Percentiles rank a stretch among this genome's conserved stretches.
Conservation (phyloP, 2,113 vertebrate genomes). For the Felis chaus region DNA sequence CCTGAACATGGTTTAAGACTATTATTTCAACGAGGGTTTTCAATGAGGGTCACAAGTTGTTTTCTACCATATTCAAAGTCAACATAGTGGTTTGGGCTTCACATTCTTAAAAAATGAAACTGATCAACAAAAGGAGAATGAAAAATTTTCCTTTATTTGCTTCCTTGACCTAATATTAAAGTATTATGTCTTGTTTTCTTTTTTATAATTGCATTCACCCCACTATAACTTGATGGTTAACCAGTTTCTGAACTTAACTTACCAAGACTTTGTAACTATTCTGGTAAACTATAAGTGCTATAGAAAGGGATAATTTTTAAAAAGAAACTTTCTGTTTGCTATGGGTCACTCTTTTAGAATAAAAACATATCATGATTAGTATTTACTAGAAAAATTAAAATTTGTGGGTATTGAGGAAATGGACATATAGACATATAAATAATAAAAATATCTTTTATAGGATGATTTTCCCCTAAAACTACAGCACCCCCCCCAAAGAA, state of each 20-base stretch:
- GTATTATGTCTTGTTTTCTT: neutral
- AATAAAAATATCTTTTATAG: neutral
- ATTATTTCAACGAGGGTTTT: neutral
- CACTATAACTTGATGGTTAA: neutral
- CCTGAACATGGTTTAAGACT: neutral
- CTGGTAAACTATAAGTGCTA: neutral
- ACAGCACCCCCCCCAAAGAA: neutral
- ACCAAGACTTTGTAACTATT: neutral
- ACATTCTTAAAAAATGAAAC: neutral
- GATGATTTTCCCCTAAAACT: neutral
- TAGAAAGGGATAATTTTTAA: constrained; percentile 31
- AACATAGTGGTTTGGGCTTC: neutral
- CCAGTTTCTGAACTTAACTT: neutral
- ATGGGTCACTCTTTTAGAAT: constrained; percentile 15
- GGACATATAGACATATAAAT: neutral
- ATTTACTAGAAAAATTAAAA: constrained; percentile 42
- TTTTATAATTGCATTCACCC: neutral
- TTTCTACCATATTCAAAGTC: constrained; percentile 40
- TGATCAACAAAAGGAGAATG: neutral
- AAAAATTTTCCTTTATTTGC: constrained; percentile 35
- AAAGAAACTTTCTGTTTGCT: constrained; percentile 1
- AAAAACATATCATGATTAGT: neutral
- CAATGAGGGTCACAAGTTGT: neutral
- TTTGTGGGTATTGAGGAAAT: neutral
- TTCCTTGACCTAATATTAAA: neutral